phyloP scores from a whole-genome alignment of 2,888 invertebrate genomes.

The Tromatobia lineatoria region DNA sequence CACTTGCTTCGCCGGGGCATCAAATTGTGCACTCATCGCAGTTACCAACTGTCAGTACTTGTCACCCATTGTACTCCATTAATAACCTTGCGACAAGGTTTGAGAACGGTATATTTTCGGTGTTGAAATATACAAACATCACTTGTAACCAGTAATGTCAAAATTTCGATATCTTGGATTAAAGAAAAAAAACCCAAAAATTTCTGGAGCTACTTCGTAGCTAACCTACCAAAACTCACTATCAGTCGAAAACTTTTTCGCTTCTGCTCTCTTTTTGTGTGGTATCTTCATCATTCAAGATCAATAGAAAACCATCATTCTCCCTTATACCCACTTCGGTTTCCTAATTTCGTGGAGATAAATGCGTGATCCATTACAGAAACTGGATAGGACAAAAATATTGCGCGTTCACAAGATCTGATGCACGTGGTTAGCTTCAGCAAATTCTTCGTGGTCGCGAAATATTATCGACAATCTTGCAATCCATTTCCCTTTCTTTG shows the following conservation, averaged over 20 bases:
- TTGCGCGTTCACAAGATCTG: neutral
- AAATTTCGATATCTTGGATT: no score
- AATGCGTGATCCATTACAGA: neutral
- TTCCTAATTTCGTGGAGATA: neutral
- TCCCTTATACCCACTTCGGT: neutral
- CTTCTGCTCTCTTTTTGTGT: no score
- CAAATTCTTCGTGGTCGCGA: constrained; percentile 8
- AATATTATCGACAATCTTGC: constrained; percentile 39
- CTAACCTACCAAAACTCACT: neutral
- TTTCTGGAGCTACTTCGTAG: no score
- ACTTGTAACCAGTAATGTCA: no score
- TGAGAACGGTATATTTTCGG: no score
- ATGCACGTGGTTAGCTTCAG: constrained; percentile 36
- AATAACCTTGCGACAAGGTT: no score
- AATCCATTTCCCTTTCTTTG: constrained; percentile 1
- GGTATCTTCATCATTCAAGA: neutral
- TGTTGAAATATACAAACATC: no score
- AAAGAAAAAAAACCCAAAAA: no score
- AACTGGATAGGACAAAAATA: neutral
- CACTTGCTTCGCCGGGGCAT: no score
- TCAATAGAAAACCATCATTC: neutral
- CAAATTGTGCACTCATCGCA: no score
- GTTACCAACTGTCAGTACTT: no score
- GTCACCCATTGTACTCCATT: no score
- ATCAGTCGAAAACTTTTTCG: neutral